These are phyloP conservation scores for Bos javanicus DNA, from an alignment of 2,113 vertebrate species.

Conservation along the genomic window DNA sequence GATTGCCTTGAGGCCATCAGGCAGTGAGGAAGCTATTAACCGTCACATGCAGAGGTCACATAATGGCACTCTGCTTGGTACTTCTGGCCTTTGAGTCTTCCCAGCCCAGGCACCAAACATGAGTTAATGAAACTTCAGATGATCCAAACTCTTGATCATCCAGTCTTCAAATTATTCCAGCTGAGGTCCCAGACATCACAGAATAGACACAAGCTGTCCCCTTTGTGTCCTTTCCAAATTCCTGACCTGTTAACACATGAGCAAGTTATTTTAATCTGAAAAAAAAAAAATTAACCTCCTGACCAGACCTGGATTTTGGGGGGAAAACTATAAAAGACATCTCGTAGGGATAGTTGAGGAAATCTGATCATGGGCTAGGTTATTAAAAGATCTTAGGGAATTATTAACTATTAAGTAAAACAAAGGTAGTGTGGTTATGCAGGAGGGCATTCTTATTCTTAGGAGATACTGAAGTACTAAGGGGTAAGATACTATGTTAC, in stretches of 20 bases:
- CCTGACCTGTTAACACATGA: neutral
- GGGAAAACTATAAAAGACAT: neutral
- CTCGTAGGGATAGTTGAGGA: neutral
- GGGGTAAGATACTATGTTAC: neutral
- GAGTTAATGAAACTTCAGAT: neutral
- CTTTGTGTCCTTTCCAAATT: neutral
- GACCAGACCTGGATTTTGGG: neutral
- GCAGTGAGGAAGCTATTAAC: neutral
- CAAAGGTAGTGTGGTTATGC: neutral
- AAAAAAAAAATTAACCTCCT: neutral
- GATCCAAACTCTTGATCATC: neutral
- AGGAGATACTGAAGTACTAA: neutral
- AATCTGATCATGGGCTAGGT: neutral
- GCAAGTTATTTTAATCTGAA: neutral
- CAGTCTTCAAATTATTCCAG: neutral
- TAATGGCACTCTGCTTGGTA: neutral
- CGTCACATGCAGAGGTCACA: neutral
- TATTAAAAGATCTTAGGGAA: neutral
- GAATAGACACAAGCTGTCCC: neutral
- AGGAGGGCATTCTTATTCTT: neutral
- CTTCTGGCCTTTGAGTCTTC: neutral
- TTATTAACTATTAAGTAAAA: neutral
- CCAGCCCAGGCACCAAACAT: neutral
- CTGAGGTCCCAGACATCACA: neutral
- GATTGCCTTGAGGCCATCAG: neutral